Base-by-base conservation (phyloP, 2,113 vertebrate species). In the Origma solitaria region DNA sequence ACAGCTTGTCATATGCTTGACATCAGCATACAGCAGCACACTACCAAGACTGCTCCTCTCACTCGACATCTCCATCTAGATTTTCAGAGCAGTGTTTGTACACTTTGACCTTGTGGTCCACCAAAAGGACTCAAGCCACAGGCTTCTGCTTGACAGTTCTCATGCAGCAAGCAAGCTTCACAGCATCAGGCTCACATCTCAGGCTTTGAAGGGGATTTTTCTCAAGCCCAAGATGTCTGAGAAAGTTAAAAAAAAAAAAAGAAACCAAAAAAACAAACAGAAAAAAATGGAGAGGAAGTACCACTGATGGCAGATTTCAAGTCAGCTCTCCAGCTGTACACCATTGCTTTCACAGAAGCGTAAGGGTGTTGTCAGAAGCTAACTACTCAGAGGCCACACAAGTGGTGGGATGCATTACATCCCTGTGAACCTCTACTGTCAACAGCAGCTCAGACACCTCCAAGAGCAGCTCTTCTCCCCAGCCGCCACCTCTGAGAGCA, bases 81-180 rank as follows among this genome's bases (percentile, higher is more conserved):
- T n/a, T 56, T 53, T 79, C 58, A 33, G 18, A 82, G 35, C 31
- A 18, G 2, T 1, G 3, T 27, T 70, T 65, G 40, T 31, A 40
- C 22, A 37, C n/a, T 50, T 14, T 9, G 24, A 53, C 12, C 15
- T 13, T 31, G 35, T 17, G 6, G 45, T 28, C 54, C 21, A 35
- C 13, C 25, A 72, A 40, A 75, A 65, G 11, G 8, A 81, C 37
- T 25, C 40, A 6, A 47, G 25, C 23, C 31, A 44, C 38, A 68
- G 1, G 2, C 13, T 86, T 62, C 71, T 81, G 60, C n/a, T 42
- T 11, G 0, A 21, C 0, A 0, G n/a, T 42, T 88, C 45, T 30
- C 47, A 70, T 4, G 8, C 33, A 61, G 78, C 0, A 0, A 83
- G 25, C 28, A 40, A 78, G 47, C 18, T 35, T 45, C 64, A 54